Evolutionary conservation across 1,140 invertebrate genomes (phyloP).

Genomic region (Heliothis virescens): DNA sequence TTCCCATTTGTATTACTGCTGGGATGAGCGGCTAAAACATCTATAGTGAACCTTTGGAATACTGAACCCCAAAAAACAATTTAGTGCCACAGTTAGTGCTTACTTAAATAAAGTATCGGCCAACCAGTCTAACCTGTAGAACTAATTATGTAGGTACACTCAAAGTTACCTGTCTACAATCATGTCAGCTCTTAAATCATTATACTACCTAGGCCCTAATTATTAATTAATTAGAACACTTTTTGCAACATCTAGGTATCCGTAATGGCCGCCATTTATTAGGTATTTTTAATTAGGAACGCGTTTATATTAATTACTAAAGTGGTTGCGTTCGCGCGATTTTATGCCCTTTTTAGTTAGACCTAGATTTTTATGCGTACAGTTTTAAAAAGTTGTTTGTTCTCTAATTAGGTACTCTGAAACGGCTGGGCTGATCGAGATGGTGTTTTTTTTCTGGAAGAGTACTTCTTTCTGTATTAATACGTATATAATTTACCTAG

Average conservation of each 20-base stretch:
- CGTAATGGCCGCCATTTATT: constrained; percentile 1
- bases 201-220: not conserved
- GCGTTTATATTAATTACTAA: not conserved
- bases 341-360: not conserved
- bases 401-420: no score
- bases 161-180: not conserved
- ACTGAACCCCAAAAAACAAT: no score
- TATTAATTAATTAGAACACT: not conserved
- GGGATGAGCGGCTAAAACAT: no score
- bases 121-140: not conserved
- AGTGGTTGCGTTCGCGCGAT: not conserved
- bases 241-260: constrained; percentile 4
- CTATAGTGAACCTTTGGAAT: no score
- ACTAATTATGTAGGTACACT: not conserved
- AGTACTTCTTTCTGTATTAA: no score
- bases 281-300: not conserved
- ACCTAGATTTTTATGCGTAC: not conserved
- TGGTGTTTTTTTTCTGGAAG: no score
- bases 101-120: no score
- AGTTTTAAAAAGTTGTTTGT: no score
- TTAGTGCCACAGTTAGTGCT: no score
- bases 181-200: not conserved
- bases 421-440: no score
- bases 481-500: no score
- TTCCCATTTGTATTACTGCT: no score